Conservation (phyloP, 2,113 vertebrate genomes). For the Petrocephalus zakoni region DNA sequence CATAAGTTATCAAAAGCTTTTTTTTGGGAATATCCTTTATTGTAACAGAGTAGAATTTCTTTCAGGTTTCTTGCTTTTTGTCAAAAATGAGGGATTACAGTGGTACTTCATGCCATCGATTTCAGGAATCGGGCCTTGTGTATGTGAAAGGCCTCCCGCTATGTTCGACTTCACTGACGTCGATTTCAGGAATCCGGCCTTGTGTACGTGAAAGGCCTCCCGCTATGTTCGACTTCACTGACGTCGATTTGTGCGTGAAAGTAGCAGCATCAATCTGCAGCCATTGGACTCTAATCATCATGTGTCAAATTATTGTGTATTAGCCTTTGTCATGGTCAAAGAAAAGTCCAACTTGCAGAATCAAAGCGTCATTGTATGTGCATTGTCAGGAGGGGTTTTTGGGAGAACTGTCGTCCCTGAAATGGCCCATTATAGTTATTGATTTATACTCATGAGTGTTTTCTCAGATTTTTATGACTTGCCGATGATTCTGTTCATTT, state of each 20-base stretch:
- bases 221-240: neutral
- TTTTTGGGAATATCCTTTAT: neutral
- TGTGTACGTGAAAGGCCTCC: neutral
- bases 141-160: slow-evolving; percentile 6
- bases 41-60: neutral
- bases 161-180: neutral
- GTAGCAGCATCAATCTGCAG: neutral
- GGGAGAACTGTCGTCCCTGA: neutral
- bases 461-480: neutral
- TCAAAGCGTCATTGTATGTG: neutral
- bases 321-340: neutral
- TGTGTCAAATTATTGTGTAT: neutral
- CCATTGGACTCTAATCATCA: neutral
- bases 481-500: neutral
- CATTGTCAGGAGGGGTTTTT: neutral
- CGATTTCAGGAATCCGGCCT: no score
- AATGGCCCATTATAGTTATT: no score
- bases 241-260: slow-evolving; percentile 13
- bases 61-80: neutral
- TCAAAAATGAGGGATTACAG: neutral
- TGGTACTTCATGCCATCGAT: neutral
- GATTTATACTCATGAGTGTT: neutral
- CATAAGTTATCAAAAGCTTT: neutral
- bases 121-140: no score
- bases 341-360: neutral